phyloP scores from a whole-genome alignment of 2,113 vertebrate genomes.

The Rostratula benghalensis region DNA sequence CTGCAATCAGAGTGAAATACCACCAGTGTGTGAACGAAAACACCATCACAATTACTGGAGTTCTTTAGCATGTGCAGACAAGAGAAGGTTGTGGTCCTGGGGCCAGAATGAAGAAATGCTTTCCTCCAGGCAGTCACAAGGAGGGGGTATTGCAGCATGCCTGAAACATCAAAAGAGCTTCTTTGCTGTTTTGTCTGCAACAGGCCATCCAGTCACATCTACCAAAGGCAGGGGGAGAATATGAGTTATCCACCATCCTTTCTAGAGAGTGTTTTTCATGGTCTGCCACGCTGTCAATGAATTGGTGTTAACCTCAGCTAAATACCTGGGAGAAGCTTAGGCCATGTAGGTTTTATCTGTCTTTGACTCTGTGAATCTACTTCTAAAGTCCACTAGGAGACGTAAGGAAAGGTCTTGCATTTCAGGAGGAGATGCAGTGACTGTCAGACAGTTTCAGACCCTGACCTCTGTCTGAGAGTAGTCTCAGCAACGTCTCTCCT shows the following conservation, averaged over 20 bases:
- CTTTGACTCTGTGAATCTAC: background rate
- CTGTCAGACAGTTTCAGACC: background rate
- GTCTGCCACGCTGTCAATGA: background rate
- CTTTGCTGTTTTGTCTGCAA: background rate
- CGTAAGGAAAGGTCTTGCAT: background rate
- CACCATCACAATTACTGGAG: rapidly evolving
- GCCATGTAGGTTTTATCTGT: background rate
- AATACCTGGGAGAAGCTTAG: background rate
- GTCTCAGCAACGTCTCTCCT: background rate
- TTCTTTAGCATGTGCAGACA: background rate
- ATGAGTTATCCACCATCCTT: rapidly evolving
- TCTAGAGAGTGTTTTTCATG: background rate
- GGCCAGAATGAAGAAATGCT: background rate
- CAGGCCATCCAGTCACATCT: background rate
- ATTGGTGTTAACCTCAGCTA: background rate
- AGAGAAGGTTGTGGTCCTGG: background rate
- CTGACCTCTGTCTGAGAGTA: background rate
- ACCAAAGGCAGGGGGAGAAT: background rate
- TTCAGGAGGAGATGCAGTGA: background rate
- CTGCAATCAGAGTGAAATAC: background rate
- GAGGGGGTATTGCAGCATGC: conserved; percentile 52
- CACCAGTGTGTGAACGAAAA: background rate
- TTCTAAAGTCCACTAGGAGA: background rate
- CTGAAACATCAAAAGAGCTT: too few relatives aligned
- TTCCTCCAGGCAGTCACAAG: conserved; percentile 30